phyloP scores from a whole-genome alignment of 1,140 invertebrate species.

The Brachionus rotundiformis region DNA sequence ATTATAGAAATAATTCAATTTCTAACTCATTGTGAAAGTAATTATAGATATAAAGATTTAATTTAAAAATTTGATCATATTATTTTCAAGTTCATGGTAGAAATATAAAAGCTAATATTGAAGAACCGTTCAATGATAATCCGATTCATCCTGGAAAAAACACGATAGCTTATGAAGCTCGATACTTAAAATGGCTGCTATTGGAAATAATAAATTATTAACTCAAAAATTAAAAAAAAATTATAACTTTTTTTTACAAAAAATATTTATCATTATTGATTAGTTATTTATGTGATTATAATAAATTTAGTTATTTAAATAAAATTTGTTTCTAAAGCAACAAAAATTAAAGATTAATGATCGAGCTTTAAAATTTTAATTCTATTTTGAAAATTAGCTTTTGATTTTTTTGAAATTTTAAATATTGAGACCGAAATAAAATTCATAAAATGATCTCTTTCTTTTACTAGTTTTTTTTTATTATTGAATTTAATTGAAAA shows the following conservation, averaged over 20 bases:
- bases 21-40: slow-evolving; percentile 41
- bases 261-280: background rate
- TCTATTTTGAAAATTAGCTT: too few relatives aligned
- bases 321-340: background rate
- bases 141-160: slow-evolving; percentile 77
- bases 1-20: slow-evolving; percentile 17
- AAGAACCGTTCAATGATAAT: slow-evolving; percentile 76
- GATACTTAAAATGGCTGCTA: slow-evolving; percentile 80
- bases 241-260: background rate
- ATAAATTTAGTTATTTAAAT: too few relatives aligned
- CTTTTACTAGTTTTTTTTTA: too few relatives aligned
- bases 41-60: background rate
- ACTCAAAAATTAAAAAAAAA: background rate
- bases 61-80: background rate
- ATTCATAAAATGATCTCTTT: too few relatives aligned
- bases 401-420: too few relatives aligned
- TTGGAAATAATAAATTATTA: slow-evolving; percentile 65
- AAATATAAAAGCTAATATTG: slow-evolving; percentile 79
- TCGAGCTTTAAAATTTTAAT: too few relatives aligned
- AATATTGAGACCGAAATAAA: too few relatives aligned
- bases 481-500: too few relatives aligned
- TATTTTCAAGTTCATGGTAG: slow-evolving; percentile 75
- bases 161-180: slow-evolving; percentile 87
- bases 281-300: background rate
- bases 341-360: too few relatives aligned